Evolutionary conservation across 2,113 vertebrate genomes (phyloP).

Genomic region (Cnemophilus loriae): DNA sequence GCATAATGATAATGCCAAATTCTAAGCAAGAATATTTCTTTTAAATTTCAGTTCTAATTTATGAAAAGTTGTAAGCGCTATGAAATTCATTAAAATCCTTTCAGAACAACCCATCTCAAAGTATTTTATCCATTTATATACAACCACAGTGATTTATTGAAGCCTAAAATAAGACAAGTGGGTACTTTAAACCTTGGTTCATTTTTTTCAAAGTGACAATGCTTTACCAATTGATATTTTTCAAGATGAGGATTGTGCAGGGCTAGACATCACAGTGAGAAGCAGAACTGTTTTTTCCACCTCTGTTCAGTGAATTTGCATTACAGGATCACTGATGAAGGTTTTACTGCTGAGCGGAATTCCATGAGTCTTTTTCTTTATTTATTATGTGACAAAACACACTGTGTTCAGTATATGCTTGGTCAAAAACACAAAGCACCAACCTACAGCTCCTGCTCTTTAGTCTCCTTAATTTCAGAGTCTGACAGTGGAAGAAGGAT

Average conservation of each 20-base stretch:
- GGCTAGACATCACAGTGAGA: neutral
- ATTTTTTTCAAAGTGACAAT: neutral
- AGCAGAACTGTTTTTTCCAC: neutral
- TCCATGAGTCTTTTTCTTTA: neutral
- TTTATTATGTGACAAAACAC: neutral
- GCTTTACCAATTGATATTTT: neutral
- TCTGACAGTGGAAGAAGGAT: neutral
- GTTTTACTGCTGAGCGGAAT: neutral
- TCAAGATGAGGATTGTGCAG: neutral
- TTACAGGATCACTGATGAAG: neutral
- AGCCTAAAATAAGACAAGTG: neutral
- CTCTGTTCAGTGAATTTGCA: neutral
- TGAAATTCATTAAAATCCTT: neutral
- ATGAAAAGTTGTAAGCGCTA: neutral
- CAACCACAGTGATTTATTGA: neutral
- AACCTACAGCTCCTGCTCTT: neutral
- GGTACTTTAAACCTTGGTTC: neutral
- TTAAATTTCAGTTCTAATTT: neutral
- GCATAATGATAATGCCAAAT: neutral
- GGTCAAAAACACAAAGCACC: neutral
- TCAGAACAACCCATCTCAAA: neutral
- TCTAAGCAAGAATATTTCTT: neutral
- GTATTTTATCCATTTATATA: neutral
- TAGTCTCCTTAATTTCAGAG: neutral
- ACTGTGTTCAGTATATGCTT: neutral